These are phyloP conservation scores for Thecophora atra DNA, from an alignment of 2,888 invertebrate species.

Conservation along the genomic window DNA sequence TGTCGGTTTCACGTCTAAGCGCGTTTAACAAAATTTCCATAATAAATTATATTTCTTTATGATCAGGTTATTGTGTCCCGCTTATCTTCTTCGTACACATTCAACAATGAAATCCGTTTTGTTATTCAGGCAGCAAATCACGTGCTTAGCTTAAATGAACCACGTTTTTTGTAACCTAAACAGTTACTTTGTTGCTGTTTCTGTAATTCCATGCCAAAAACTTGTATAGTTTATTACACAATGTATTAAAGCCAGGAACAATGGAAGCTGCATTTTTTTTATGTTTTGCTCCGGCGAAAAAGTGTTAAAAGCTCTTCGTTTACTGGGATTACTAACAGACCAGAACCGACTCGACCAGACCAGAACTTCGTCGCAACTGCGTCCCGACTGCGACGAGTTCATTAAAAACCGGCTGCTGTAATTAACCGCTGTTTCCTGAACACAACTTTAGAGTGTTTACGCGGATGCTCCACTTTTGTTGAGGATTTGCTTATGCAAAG, in stretches of 20 bases:
- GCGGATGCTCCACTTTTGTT: background rate
- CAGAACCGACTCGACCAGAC: no score
- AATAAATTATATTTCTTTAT: conserved; percentile 50
- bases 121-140: background rate
- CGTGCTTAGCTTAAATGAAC: conserved; percentile 6
- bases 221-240: conserved; percentile 25
- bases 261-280: background rate
- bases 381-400: background rate
- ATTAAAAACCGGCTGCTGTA: conserved; percentile 16
- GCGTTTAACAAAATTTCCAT: conserved; percentile 39
- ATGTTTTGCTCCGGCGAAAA: background rate
- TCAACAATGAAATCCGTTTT: background rate
- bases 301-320: background rate
- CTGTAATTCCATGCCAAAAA: conserved; percentile 29
- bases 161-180: background rate
- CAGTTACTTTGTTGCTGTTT: conserved; percentile 14
- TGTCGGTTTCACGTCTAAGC: conserved; percentile 41
- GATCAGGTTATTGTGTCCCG: conserved; percentile 1
- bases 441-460: background rate
- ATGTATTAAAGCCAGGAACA: background rate
- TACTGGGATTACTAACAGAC: no score
- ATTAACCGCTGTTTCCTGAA: conserved; percentile 4
- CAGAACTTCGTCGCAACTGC: background rate
- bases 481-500: no score
- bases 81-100: conserved; percentile 8